Evolutionary conservation across 2,888 invertebrate species (phyloP).

Genomic region (Leucoma salicis): DNA sequence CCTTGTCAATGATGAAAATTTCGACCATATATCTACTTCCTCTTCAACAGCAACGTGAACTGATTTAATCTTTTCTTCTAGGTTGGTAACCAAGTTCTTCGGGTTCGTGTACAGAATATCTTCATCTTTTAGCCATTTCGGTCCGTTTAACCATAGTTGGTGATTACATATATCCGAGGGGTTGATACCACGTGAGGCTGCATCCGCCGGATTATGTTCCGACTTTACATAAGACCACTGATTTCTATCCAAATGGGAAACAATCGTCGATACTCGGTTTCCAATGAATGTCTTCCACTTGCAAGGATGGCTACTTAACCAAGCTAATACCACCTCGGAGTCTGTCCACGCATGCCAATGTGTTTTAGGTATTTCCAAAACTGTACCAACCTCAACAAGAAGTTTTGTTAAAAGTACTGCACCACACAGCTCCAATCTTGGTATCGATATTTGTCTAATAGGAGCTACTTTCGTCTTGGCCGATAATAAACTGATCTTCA

Average conservation of each 20-base stretch:
- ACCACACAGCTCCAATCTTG: slow-evolving; percentile 6
- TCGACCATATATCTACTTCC: neutral
- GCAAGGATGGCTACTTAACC: slow-evolving; percentile 1
- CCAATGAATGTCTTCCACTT: slow-evolving; percentile 1
- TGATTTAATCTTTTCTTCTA: neutral
- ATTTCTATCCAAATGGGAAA: neutral
- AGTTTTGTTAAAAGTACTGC: slow-evolving; percentile 1
- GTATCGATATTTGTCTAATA: slow-evolving; percentile 2
- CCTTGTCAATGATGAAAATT: neutral
- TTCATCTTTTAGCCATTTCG: neutral
- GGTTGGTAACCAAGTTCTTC: neutral
- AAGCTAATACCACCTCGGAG: neutral
- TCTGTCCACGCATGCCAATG: slow-evolving; percentile 1
- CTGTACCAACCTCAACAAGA: neutral
- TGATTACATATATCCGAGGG: too few relatives aligned
- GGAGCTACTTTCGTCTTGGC: slow-evolving; percentile 4
- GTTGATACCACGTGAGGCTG: neutral
- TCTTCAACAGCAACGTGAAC: neutral
- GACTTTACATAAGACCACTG: slow-evolving; percentile 5
- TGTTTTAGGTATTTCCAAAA: neutral
- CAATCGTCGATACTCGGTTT: neutral
- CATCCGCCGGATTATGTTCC: slow-evolving; percentile 1
- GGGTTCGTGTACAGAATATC: neutral
- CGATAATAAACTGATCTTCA: neutral
- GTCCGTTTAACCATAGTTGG: neutral